Conservation (phyloP, 2,797 vertebrate genomes). For the Megalops cyprinoides region DNA sequence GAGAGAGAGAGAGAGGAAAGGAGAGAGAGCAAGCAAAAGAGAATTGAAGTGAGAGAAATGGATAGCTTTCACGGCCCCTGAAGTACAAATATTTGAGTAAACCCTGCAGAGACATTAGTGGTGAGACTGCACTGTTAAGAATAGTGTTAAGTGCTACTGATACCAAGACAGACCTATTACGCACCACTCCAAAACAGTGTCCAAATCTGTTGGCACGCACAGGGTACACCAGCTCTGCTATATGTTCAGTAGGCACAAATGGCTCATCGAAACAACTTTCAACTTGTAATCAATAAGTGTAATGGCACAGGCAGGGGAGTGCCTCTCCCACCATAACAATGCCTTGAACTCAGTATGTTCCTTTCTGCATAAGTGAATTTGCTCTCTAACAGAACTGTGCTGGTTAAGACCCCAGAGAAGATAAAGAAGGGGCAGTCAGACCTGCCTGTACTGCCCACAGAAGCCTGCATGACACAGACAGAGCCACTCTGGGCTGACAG, state of each 20-base stretch:
- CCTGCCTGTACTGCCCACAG: neutral
- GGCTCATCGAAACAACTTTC: too few species aligned
- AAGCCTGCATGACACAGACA: neutral
- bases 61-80: neutral
- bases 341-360: neutral
- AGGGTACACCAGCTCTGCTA: too few species aligned
- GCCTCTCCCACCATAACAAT: neutral
- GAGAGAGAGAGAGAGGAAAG: neutral
- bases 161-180: neutral
- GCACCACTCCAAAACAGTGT: neutral
- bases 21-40: neutral
- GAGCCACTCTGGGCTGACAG: neutral
- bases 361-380: neutral
- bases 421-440: neutral
- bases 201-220: too few species aligned
- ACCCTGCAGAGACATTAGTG: neutral
- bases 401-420: neutral
- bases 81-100: neutral
- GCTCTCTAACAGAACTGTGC: too few species aligned
- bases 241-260: too few species aligned
- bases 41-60: too few species aligned
- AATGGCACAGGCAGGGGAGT: neutral
- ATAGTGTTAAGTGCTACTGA: neutral
- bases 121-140: neutral
- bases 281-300: neutral